Evolutionary conservation across 2,113 vertebrate genomes (phyloP).

Genomic region (Micronycteris hirsuta): DNA sequence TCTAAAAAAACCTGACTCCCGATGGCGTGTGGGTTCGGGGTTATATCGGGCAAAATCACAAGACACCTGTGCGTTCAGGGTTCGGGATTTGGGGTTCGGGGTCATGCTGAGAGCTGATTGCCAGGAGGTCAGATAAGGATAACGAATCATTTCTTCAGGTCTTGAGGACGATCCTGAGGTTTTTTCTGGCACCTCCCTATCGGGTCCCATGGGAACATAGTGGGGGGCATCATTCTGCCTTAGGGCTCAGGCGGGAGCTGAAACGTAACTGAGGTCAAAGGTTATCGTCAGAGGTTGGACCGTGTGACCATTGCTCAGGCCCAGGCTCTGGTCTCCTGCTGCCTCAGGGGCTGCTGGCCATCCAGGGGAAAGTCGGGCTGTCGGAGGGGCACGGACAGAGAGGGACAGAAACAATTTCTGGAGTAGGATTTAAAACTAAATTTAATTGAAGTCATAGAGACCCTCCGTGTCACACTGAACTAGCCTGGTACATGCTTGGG

Average conservation of each 20-base stretch:
- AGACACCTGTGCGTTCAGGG: too few species aligned
- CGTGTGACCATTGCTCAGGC: background rate
- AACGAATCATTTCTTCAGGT: background rate
- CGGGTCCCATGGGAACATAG: fast-evolving
- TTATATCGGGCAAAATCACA: background rate
- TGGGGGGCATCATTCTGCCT: background rate
- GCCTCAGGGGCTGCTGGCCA: background rate
- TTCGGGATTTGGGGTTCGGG: background rate
- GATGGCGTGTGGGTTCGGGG: background rate
- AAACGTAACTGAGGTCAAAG: background rate
- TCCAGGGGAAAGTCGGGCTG: background rate
- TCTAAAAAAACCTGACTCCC: background rate
- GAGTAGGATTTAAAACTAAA: background rate
- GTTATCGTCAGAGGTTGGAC: background rate
- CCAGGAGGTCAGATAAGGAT: too few species aligned
- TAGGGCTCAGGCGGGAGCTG: background rate
- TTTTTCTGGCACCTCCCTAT: background rate
- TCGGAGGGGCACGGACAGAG: too few species aligned
- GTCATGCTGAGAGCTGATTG: too few species aligned
- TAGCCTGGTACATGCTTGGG: background rate
- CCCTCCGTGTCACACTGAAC: background rate
- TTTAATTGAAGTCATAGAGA: background rate
- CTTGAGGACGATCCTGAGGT: background rate
- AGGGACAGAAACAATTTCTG: background rate
- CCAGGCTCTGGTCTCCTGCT: background rate